These are phyloP conservation scores for Dynastes maya DNA, from an alignment of 2,888 invertebrate species.

Conservation along the genomic window DNA sequence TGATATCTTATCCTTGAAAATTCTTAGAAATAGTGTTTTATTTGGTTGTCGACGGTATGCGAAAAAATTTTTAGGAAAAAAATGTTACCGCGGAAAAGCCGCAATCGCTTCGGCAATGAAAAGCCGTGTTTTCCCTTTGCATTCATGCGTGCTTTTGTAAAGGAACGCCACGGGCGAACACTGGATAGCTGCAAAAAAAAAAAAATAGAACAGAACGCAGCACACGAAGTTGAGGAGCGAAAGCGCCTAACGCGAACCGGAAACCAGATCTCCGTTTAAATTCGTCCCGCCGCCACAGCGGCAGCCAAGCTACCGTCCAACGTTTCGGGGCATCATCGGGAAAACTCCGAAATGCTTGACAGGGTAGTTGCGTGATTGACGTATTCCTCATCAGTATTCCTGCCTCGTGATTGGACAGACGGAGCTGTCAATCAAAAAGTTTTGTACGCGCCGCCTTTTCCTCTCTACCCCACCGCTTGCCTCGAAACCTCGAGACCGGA, in stretches of 20 bases:
- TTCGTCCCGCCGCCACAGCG: constrained; percentile 28
- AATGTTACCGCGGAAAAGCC: constrained; percentile 14
- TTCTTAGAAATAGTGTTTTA: neutral
- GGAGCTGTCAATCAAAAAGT: constrained; percentile 86
- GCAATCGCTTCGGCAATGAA: constrained; percentile 8
- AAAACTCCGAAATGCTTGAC: constrained; percentile 47
- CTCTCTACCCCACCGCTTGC: constrained; percentile 62
- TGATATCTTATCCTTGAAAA: too few relatives aligned
- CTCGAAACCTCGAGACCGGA: constrained; percentile 44
- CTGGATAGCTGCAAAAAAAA: constrained; percentile 13
- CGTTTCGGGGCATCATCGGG: constrained; percentile 24
- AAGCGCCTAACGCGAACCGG: constrained; percentile 43
- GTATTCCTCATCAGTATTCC: constrained; percentile 84
- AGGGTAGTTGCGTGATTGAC: constrained; percentile 76
- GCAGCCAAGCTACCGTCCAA: neutral
- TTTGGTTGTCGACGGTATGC: neutral
- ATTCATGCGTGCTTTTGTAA: constrained; percentile 28
- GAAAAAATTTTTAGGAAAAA: neutral
- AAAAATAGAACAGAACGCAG: constrained; percentile 5
- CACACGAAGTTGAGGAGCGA: constrained; percentile 8
- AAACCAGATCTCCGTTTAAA: constrained; percentile 46
- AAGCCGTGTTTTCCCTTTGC: constrained; percentile 9
- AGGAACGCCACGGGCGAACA: too few relatives aligned
- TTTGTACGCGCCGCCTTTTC: constrained; percentile 67
- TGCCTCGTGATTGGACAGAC: constrained; percentile 84